Evolutionary conservation across 2,888 invertebrate genomes (phyloP), one percentile per base, ranked within the genome.

Genomic region (Criorhina ranunculi): DNA sequence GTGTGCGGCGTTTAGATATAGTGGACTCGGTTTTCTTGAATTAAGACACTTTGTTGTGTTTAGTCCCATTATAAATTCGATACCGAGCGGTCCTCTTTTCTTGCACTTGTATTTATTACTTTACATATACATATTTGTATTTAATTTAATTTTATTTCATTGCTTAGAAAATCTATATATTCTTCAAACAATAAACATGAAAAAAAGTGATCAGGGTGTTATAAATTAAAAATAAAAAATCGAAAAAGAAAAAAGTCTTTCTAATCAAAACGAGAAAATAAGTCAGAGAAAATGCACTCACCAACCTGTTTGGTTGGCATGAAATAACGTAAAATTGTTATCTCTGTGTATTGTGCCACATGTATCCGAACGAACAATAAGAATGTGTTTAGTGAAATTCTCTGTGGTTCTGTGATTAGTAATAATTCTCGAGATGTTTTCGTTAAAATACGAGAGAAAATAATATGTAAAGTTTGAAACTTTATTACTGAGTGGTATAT

Each of bases 61-160:
- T 90, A 91, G 90, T 91, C 88, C 88, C 89, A 89, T 90, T 90
- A 90, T 88, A 90, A 90, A 90, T 88, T 89, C 90, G 90, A 89
- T 89, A 89, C 90, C 89, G 91, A 90, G 90, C 89, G 90, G 90
- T 90, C 88, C 89, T 87, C 80, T 87, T 88, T 88, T 81, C 62
- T 67, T 67, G 70, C 76, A 70, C 60, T 62, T 81, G 53, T 79
- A 73, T 8, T 55, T 46, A 15, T 31, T 11, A 17, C 9, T 37
- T 19, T 64, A 51, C 35, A 57, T 76, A 70, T 24, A 24, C 24
- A 24, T 69, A 35, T 57, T n/a, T 33, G 6, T 59, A 37, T 8
- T 17, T 59, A 70, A 40, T 37, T 62, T 29, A 46, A 40, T 15
- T 53, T 51, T 33, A 2, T n/a, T 44, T 33, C 15, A 17, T 33